Conservation (phyloP, 2,888 invertebrate genomes). For the Melieria crassipennis region DNA sequence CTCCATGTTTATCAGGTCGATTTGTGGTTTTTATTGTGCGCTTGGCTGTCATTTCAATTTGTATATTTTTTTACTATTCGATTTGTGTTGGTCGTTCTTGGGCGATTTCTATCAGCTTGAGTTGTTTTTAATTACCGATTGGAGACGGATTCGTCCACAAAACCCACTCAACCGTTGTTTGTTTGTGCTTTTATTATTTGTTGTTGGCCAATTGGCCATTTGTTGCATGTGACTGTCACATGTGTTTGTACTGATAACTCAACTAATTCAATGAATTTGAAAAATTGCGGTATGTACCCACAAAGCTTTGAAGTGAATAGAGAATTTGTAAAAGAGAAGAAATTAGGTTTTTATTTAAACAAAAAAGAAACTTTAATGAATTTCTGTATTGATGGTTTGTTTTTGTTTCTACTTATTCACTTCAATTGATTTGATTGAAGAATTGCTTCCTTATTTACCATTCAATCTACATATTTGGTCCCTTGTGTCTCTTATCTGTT, state of each 20-base stretch:
- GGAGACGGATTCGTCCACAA: background rate
- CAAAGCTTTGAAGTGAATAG: no score
- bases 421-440: no score
- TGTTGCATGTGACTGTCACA: background rate
- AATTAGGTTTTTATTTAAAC: no score
- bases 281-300: background rate
- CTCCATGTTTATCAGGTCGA: no score
- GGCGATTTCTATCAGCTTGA: slow-evolving; percentile 45
- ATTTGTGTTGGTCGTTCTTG: slow-evolving; percentile 26
- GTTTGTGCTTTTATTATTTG: slow-evolving; percentile 11
- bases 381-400: no score
- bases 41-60: slow-evolving; percentile 28
- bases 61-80: slow-evolving; percentile 28
- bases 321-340: no score
- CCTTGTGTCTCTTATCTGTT: no score
- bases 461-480: no score
- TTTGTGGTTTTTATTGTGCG: slow-evolving; percentile 11
- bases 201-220: slow-evolving; percentile 7
- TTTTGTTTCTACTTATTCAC: no score
- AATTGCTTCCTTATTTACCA: no score
- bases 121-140: slow-evolving; percentile 48
- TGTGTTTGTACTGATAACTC: background rate
- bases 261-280: slow-evolving; percentile 4
- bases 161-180: background rate
- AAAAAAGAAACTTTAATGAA: no score